Evolutionary conservation across 2,888 invertebrate genomes (phyloP), one percentile per base, ranked within the genome.

Genomic region (Xestia c-nigrum): DNA sequence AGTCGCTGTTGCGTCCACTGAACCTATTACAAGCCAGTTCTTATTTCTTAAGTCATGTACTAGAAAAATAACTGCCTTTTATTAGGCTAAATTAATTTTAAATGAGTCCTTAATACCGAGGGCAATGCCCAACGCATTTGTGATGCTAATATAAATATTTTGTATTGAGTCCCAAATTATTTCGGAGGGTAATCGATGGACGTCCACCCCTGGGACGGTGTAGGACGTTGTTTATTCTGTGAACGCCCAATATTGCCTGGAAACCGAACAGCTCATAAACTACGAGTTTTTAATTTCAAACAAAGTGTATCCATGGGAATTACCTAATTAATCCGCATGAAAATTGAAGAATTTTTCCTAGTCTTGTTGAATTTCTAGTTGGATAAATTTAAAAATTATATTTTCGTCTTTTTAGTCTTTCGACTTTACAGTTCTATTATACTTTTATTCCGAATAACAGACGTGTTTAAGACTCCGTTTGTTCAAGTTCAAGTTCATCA

Each of bases 251-350:
- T 24, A 80, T 57, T 74, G 14, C 38, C 16, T 24, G 63, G 19
- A n/a, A 38, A 57, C 19, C 46, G 38, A 66, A 4, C 14, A 21
- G 16, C n/a, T n/a, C 24, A 63, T 80, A 63, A 70, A 57, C 16
- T 57, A 57, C 21, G 46, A 50, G 24, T 31, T 67, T 80, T 74
- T 75, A 71, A 63, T 75, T 80, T 31, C 6, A 43, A 74, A 80
- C 24, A 43, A 61, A 71, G 14, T 21, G 55, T 50, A 24, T 57
- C 2, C 43, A 31, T 40, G 55, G 24, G 67, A 57, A 68, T 68
- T 57, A 14, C 14, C 19, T 24, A 57, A 31, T 21, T 50, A 43
- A 43, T 12, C 12, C 4, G 9, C n/a, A 43, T 9, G 9, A 57
- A 63, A 43, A 55, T 16, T 3, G 10, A 5, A 0, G 21, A 46